A percentile compares a stretch with the other conserved stretches of the same genome.
These are phyloP conservation scores for Phallusia fumigata DNA, from an alignment of 23 tunicate species.

Conservation along the genomic window DNA sequence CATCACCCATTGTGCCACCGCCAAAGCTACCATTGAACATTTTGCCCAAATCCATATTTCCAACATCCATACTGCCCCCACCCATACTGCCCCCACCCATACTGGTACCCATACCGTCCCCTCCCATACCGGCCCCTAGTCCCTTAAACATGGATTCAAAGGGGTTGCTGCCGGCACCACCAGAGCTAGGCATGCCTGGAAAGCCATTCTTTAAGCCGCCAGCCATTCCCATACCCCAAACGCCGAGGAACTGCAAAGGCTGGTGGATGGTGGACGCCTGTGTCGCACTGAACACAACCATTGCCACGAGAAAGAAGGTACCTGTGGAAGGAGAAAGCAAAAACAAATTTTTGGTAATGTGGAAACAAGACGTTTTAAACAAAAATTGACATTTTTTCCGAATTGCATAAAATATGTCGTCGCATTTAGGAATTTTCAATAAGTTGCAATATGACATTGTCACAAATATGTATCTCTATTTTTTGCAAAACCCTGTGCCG, in stretches of 20 bases:
- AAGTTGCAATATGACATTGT: too few species aligned
- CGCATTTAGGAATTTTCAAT: too few species aligned
- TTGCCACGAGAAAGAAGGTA: background rate
- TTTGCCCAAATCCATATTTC: background rate
- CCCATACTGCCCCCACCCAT: too few species aligned
- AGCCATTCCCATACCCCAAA: background rate
- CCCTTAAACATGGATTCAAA: background rate
- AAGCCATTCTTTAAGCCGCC: background rate
- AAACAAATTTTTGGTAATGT: background rate
- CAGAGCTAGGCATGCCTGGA: background rate
- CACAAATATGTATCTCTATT: too few species aligned
- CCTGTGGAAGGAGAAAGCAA: background rate
- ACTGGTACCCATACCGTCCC: background rate
- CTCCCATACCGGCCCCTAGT: background rate
- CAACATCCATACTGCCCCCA: background rate
- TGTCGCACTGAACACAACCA: background rate
- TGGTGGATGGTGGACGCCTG: background rate
- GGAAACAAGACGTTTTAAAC: too few species aligned
- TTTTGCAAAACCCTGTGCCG: too few species aligned
- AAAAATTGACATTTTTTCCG: too few species aligned
- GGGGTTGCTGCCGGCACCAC: background rate
- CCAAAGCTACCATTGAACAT: background rate
- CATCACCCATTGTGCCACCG: background rate
- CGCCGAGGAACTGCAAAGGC: background rate
- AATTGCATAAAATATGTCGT: too few species aligned